phyloP scores from a whole-genome alignment of 2,888 invertebrate species.

The Agonopterix subpropinquella region DNA sequence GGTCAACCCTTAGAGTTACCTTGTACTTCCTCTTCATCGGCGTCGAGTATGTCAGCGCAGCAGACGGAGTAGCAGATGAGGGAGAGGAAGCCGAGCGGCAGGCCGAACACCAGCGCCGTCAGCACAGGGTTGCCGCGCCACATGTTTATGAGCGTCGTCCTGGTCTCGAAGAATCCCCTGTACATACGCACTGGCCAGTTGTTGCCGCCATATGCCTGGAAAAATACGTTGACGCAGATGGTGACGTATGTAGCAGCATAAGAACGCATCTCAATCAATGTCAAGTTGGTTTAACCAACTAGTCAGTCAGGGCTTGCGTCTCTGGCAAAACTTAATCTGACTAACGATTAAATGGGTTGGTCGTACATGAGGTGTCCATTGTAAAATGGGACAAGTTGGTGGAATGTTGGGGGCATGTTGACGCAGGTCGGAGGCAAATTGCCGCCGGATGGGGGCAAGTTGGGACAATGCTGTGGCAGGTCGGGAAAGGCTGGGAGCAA shows the following conservation, averaged over 20 bases:
- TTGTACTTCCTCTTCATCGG: constrained; percentile 83
- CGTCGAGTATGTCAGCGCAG: constrained; percentile 96
- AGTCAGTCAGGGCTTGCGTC: too few species aligned
- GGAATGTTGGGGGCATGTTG: neutral
- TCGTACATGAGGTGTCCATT: too few species aligned
- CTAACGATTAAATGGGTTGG: too few species aligned
- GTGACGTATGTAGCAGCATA: neutral
- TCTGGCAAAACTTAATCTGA: too few species aligned
- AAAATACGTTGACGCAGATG: constrained; percentile 15
- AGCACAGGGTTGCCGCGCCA: constrained; percentile 96
- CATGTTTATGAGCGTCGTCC: constrained; percentile 87
- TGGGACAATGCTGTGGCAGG: too few species aligned
- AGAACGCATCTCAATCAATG: too few species aligned
- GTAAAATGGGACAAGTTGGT: too few species aligned
- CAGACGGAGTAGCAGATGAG: constrained; percentile 97
- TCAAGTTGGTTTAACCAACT: too few species aligned
- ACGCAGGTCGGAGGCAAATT: neutral
- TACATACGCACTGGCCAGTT: constrained; percentile 84
- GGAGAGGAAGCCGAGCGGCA: constrained; percentile 94
- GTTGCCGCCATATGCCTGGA: constrained; percentile 90
- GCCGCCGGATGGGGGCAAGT: too few species aligned
- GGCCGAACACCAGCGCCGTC: constrained; percentile 93
- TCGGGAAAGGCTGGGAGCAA: neutral
- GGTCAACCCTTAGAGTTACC: too few species aligned
- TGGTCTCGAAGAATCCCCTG: constrained; percentile 89